Evolutionary conservation across 1,140 invertebrate genomes (phyloP).

Genomic region (Ceratina calcarata): DNA sequence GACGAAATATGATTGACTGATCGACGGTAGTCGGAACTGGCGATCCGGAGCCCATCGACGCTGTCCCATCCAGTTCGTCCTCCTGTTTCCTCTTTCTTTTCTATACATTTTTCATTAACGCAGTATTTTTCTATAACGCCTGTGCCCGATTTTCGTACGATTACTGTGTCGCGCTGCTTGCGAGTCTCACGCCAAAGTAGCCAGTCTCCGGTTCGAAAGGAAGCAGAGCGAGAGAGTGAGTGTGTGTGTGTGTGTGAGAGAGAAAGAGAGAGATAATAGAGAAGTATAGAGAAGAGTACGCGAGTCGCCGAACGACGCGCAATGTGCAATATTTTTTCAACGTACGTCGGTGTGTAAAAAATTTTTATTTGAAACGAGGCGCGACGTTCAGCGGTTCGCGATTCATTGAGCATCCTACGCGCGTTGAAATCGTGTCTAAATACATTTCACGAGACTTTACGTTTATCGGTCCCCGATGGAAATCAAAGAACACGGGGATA

Average conservation of each 20-base stretch:
- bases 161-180: background rate
- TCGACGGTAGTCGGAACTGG: background rate
- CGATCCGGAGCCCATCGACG: background rate
- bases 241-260: too few species aligned
- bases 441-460: too few species aligned
- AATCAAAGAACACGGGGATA: too few species aligned
- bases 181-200: background rate
- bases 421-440: too few species aligned
- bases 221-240: background rate
- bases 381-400: background rate
- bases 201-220: background rate
- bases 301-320: background rate
- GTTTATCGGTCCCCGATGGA: background rate
- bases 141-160: background rate
- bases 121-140: constrained; percentile 20
- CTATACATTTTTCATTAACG: background rate
- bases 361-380: constrained; percentile 43
- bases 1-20: background rate
- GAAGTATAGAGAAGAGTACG: background rate
- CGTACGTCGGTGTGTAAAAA: background rate
- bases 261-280: too few species aligned
- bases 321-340: constrained; percentile 41
- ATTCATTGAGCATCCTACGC: background rate
- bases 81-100: background rate
- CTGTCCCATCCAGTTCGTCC: background rate